phyloP scores from a whole-genome alignment of 2,113 vertebrate genomes.

The Anarrhichthys ocellatus region DNA sequence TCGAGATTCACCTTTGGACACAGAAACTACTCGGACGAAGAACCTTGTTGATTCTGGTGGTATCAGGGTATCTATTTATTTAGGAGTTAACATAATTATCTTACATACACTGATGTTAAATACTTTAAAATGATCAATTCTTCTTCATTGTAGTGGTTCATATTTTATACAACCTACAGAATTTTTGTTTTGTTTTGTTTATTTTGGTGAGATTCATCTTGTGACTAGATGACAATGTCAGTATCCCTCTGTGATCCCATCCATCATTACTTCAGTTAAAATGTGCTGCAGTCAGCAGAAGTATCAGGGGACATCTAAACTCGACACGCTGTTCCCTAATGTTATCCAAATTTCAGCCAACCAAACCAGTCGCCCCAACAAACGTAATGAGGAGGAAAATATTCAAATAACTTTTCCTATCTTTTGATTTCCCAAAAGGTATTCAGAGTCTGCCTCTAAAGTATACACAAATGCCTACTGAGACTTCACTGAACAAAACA shows the following conservation, averaged over 20 bases:
- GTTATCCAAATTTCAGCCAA: slow-evolving; percentile 43
- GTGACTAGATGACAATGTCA: not conserved
- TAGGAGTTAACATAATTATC: not conserved
- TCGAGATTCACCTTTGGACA: too few relatives aligned
- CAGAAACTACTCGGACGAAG: too few relatives aligned
- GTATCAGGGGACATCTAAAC: slow-evolving; percentile 48
- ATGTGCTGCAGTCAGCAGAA: slow-evolving; percentile 12
- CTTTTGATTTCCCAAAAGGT: slow-evolving; percentile 68
- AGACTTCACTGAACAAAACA: slow-evolving; percentile 24
- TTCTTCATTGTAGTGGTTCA: not conserved
- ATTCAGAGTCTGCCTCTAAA: slow-evolving; percentile 26
- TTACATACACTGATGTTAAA: not conserved
- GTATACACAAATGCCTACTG: slow-evolving; percentile 23
- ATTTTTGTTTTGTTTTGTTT: not conserved
- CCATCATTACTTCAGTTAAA: slow-evolving; percentile 26
- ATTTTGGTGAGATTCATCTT: not conserved
- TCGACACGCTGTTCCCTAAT: slow-evolving; percentile 31
- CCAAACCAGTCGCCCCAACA: slow-evolving; percentile 22
- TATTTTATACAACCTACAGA: not conserved
- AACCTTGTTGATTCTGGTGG: not conserved
- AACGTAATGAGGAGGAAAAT: slow-evolving; percentile 47
- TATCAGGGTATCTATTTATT: not conserved
- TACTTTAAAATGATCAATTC: not conserved
- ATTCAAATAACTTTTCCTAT: slow-evolving; percentile 56
- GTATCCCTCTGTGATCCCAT: slow-evolving; percentile 19